Evolutionary conservation across 1,140 invertebrate species (phyloP).

Genomic region (Homalodisca vitripennis): DNA sequence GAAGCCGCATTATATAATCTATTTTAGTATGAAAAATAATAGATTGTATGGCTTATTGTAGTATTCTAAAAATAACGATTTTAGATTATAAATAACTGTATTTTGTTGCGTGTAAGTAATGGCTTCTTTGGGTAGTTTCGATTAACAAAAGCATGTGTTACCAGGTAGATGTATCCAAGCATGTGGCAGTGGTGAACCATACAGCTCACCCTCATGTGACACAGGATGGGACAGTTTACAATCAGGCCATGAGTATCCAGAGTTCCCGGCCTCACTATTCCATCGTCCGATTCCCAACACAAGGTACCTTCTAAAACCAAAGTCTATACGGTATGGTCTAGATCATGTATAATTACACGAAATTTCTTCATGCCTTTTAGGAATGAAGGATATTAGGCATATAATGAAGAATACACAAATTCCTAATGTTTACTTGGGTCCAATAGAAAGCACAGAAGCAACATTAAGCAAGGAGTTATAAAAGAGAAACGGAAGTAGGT

Average conservation of each 20-base stretch:
- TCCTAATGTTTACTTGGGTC: no score
- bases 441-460: no score
- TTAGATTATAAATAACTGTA: neutral
- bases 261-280: slow-evolving; percentile 65
- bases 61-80: neutral
- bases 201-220: slow-evolving; percentile 84
- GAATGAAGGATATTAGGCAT: no score
- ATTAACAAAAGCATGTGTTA: no score
- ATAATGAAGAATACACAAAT: no score
- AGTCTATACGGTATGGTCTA: no score
- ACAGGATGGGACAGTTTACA: slow-evolving; percentile 73
- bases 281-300: slow-evolving; percentile 65
- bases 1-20: neutral
- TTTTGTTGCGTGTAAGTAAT: neutral
- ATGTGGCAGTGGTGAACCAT: slow-evolving; percentile 75
- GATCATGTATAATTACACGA: no score
- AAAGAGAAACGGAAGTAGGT: no score
- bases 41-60: neutral
- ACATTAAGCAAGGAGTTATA: no score
- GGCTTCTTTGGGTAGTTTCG: no score
- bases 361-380: no score
- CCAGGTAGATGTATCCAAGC: slow-evolving; percentile 64
- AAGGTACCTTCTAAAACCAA: no score
- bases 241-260: slow-evolving; percentile 71
- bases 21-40: neutral